Conservation (phyloP, 2,113 vertebrate genomes). For the Edolisoma coerulescens region DNA sequence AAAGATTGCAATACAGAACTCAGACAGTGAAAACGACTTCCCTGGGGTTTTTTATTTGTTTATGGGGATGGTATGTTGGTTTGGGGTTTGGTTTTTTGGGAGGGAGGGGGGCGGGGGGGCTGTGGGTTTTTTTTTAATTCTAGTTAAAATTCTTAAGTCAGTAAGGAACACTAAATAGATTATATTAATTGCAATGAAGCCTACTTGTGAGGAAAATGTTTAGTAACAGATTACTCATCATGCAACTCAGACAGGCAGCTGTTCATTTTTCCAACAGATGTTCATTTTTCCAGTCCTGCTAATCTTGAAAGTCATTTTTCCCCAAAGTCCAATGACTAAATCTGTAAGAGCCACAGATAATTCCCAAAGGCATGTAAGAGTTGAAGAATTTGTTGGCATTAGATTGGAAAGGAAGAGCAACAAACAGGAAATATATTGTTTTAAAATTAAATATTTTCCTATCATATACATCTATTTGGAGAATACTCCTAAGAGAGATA, state of each 20-base stretch:
- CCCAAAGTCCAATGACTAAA: not conserved
- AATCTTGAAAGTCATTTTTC: not conserved
- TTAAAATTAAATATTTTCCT: not conserved
- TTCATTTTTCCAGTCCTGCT: not conserved
- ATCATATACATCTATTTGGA: not conserved
- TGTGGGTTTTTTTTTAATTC: not conserved
- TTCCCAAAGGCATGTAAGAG: not conserved
- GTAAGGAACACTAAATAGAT: not conserved
- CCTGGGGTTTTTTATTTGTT: not conserved
- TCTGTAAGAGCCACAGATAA: not conserved
- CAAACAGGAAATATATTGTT: not conserved
- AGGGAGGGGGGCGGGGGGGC: too few relatives aligned
- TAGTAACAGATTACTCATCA: not conserved
- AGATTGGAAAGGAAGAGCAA: not conserved
- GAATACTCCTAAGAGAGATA: not conserved
- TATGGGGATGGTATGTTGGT: not conserved
- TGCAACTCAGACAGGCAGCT: not conserved
- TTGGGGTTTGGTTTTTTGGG: too few relatives aligned
- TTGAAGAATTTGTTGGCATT: not conserved
- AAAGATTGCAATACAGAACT: not conserved
- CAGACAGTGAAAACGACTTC: not conserved
- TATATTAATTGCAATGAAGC: not conserved
- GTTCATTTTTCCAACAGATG: slow-evolving; percentile 30
- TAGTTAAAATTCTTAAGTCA: not conserved
- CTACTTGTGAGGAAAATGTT: not conserved